These are phyloP conservation scores for Caracal caracal DNA, from an alignment of 2,113 vertebrate species.

Conservation along the genomic window DNA sequence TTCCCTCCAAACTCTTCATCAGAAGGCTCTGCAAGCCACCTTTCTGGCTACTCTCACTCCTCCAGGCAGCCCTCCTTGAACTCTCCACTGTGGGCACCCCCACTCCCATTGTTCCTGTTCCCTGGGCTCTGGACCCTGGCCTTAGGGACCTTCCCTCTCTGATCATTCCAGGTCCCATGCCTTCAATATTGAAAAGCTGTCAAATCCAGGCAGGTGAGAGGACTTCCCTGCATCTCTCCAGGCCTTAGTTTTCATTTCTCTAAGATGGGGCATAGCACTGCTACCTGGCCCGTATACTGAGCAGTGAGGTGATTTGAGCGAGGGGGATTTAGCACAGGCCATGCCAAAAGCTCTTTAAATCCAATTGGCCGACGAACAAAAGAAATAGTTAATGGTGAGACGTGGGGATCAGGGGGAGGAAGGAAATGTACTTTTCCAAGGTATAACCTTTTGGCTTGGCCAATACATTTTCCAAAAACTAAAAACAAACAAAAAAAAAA, in stretches of 20 bases:
- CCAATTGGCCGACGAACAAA: background rate
- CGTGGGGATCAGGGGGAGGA: background rate
- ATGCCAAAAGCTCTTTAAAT: background rate
- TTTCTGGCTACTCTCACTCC: background rate
- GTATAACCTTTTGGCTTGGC: background rate
- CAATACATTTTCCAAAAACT: background rate
- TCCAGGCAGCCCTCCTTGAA: slow-evolving; percentile 38
- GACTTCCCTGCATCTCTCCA: background rate
- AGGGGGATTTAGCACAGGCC: background rate
- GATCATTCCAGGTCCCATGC: background rate
- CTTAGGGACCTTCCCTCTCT: background rate
- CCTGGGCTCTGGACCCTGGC: background rate
- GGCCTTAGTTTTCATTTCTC: background rate
- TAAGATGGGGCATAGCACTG: background rate
- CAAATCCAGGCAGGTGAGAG: background rate
- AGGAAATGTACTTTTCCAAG: background rate
- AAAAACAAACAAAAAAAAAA: background rate
- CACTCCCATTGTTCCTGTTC: no score
- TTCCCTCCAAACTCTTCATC: background rate
- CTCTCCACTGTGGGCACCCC: background rate
- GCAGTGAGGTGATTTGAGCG: background rate
- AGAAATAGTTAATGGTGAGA: background rate
- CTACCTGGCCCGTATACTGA: no score
- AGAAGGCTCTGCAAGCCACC: background rate
- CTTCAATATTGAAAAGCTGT: slow-evolving; percentile 6